Base-by-base conservation (phyloP, 2,113 vertebrate genomes). In the Probosciger aterrimus region DNA sequence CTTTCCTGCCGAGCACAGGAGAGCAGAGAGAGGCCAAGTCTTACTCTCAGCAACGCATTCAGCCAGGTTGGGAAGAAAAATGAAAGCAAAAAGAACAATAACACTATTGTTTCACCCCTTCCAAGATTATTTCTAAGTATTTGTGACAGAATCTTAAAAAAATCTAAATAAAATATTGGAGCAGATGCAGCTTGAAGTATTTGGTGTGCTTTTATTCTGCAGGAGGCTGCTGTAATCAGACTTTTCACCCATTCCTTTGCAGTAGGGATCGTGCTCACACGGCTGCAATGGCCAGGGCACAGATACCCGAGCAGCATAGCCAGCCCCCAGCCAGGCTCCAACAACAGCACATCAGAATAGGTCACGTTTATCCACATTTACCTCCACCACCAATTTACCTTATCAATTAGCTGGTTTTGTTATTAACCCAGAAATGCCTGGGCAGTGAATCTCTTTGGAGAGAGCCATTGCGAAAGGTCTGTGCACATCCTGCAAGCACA, bases 271-370 rank as follows among this genome's bases (percentile, higher is more conserved):
- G 53, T 25, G 37, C 59, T 47, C 27, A 5, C 64, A 14, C 10
- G 18, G 14, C 25, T 63, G 17, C 74, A 57, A 37, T 9, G 39
- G 57, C n/a, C 69, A 49, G 64, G 44, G 27, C 44, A 57, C 0
- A 0, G 22, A 82, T 31, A 17, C 23, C 13, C 14, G 9, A 47
- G 47, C 2, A 1, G 41, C 7, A 0, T 3, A 23, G 11, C 52
- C 7, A 10, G 25, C 2, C n/a, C 4, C 0, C 19, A 47, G 37
- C 14, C 2, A 28, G 65, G 49, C 55, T 83, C 35, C 41, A 25
- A 55, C 5, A 73, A 19, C 35, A 47, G 22, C 37, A 20, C 2
- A 0, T 14, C 30, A 68, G 63, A 39, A 28, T 6, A 59, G 12
- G 13, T 57, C 43, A 59, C 1, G 1, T 41, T 74, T 28, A 60